Evolutionary conservation across 2,113 vertebrate genomes (phyloP).

Genomic region (Illadopsis cleaveri): DNA sequence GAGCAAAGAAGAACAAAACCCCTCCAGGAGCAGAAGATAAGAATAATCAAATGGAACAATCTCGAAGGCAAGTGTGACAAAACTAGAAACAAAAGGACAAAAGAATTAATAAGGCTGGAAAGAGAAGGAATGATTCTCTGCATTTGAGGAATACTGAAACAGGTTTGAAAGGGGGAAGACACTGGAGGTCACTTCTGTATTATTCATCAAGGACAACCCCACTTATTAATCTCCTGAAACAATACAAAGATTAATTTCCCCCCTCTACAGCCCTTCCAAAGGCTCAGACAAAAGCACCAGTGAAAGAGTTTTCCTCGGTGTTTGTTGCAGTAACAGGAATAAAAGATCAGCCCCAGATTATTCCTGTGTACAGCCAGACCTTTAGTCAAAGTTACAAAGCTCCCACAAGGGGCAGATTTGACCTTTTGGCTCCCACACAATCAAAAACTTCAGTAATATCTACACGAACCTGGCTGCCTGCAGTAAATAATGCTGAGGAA

Average conservation of each 20-base stretch:
- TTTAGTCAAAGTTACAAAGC: not conserved
- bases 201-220: not conserved
- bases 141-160: not conserved
- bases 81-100: not conserved
- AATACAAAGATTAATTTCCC: not conserved
- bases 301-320: not conserved
- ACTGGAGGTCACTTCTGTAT: not conserved
- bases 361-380: not conserved
- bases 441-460: not conserved
- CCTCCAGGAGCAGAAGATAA: not conserved
- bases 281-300: not conserved
- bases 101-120: not conserved
- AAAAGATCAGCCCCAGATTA: not conserved
- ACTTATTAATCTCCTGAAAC: constrained; percentile 1
- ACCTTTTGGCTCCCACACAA: not conserved
- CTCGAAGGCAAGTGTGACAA: not conserved
- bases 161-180: not conserved
- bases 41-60: not conserved
- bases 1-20: not conserved
- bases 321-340: not conserved
- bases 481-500: not conserved
- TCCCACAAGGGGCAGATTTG: not conserved
- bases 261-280: not conserved
- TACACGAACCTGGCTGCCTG: not conserved
- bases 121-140: not conserved